These are phyloP conservation scores for Epiblema foenella DNA, from an alignment of 2,888 invertebrate species.

Conservation along the genomic window DNA sequence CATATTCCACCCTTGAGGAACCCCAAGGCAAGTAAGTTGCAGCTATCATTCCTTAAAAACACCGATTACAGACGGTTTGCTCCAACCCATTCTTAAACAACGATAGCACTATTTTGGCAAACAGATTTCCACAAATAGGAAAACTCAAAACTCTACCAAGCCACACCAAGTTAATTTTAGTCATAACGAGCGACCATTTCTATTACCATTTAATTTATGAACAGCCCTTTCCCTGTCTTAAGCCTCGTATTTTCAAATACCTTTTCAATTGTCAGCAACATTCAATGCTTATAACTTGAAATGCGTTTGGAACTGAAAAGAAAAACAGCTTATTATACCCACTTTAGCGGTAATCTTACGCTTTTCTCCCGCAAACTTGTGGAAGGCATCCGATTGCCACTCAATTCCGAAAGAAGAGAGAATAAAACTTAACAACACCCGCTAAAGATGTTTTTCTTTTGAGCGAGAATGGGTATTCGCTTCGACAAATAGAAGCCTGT, in stretches of 20 bases:
- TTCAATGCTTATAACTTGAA: conserved; percentile 34
- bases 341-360: background rate
- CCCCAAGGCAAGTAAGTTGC: too few species aligned
- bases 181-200: conserved; percentile 20
- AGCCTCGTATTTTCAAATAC: conserved; percentile 34
- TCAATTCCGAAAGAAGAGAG: background rate
- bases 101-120: too few species aligned
- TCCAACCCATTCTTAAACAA: too few species aligned
- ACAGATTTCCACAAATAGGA: background rate
- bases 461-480: conserved; percentile 33
- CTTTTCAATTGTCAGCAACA: conserved; percentile 41
- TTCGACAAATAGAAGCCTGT: conserved; percentile 48
- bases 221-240: conserved; percentile 15
- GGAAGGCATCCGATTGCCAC: conserved; percentile 9
- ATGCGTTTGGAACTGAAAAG: conserved; percentile 12
- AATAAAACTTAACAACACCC: background rate
- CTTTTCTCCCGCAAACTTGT: background rate
- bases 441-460: conserved; percentile 18
- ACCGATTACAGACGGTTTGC: too few species aligned
- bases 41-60: too few species aligned
- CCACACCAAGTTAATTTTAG: conserved; percentile 7
- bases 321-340: conserved; percentile 6
- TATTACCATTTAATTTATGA: conserved; percentile 14
- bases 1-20: too few species aligned
- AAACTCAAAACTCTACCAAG: background rate